Conservation (phyloP, 2,888 invertebrate genomes). For the Chaetoderma sp. region DNA sequence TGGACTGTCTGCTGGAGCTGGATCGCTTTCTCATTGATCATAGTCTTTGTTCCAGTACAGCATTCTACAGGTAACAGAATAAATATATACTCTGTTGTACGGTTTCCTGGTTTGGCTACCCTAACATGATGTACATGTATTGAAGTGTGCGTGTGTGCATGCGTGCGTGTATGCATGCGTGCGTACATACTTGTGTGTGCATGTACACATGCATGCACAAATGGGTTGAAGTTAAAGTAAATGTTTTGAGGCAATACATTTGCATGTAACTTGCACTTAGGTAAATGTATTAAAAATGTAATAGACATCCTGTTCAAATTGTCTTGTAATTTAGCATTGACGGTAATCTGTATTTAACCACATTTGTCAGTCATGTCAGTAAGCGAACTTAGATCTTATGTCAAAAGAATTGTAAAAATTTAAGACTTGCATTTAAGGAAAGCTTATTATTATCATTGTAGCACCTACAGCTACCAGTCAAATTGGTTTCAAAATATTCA, state of each 20-base stretch:
- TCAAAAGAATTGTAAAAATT: too few relatives aligned
- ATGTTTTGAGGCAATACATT: neutral
- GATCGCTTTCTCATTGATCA: conserved; percentile 36
- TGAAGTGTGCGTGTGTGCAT: neutral
- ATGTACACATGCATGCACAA: neutral
- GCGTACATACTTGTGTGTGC: neutral
- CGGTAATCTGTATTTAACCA: too few relatives aligned
- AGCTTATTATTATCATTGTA: too few relatives aligned
- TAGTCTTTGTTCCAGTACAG: conserved; percentile 28
- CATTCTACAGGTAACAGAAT: conserved; percentile 7
- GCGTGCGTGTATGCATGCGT: neutral
- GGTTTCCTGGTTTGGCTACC: neutral
- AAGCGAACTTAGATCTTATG: too few relatives aligned
- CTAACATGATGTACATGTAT: neutral
- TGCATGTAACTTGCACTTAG: too few relatives aligned
- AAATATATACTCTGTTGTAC: neutral
- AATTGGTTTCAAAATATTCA: too few relatives aligned
- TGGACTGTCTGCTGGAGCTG: conserved; percentile 36
- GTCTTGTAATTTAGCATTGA: too few relatives aligned
- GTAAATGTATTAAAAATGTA: too few relatives aligned
- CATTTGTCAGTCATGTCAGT: too few relatives aligned
- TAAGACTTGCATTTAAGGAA: too few relatives aligned
- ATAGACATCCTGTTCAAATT: too few relatives aligned
- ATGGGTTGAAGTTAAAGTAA: neutral
- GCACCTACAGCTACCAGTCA: too few relatives aligned